Conservation (phyloP, 2,888 invertebrate genomes). For the Aleiodes testaceus region DNA sequence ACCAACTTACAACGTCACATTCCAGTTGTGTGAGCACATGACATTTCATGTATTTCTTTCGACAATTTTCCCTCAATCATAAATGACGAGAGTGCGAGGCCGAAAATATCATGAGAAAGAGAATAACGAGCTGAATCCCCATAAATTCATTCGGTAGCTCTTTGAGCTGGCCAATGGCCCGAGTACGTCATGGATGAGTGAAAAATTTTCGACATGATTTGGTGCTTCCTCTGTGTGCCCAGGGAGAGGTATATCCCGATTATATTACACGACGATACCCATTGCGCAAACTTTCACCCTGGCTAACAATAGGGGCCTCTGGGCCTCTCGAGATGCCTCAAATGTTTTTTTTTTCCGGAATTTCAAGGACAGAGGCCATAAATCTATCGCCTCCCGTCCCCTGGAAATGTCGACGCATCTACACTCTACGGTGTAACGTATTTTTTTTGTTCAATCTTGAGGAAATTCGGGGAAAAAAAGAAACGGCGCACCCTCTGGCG, state of each 20-base stretch:
- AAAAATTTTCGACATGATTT: conserved; percentile 29
- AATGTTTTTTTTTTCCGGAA: conserved; percentile 52
- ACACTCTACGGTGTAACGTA: conserved; percentile 1
- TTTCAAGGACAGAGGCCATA: conserved; percentile 56
- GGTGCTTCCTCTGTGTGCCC: conserved; percentile 8
- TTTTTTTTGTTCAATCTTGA: conserved; percentile 15
- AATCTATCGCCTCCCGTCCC: conserved; percentile 48
- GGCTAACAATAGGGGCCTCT: conserved; percentile 62
- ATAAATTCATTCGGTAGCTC: background rate
- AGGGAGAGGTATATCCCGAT: conserved; percentile 1
- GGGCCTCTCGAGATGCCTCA: conserved; percentile 45
- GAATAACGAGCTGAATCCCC: background rate
- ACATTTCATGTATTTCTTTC: conserved; percentile 30
- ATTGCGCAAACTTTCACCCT: conserved; percentile 71
- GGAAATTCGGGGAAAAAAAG: background rate
- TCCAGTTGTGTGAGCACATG: conserved; percentile 32
- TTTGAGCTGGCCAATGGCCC: background rate
- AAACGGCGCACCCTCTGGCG: conserved; percentile 16
- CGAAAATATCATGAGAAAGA: background rate
- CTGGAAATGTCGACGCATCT: conserved; percentile 22
- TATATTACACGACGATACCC: conserved; percentile 49
- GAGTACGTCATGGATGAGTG: conserved; percentile 23
- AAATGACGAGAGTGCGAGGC: background rate
- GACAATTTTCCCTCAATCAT: background rate
- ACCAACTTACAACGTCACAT: too few species aligned